These are phyloP conservation scores for Trichomalopsis sarcophagae DNA, from an alignment of 1,140 invertebrate genomes.

Conservation along the genomic window DNA sequence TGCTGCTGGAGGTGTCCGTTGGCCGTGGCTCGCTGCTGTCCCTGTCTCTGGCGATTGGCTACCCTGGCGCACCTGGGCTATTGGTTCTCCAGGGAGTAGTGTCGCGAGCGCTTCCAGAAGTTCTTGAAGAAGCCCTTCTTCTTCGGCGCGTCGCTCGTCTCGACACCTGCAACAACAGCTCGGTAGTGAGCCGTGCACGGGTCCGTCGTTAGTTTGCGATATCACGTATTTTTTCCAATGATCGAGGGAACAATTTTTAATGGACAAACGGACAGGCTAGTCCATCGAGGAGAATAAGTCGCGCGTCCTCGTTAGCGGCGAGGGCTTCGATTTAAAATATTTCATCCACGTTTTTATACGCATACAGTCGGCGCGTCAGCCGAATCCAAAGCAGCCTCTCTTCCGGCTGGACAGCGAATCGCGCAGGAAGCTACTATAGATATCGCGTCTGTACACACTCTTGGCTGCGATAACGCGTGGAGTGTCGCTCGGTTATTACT, in stretches of 20 bases:
- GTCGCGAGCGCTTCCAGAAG: constrained; percentile 88
- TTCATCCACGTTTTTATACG: constrained; percentile 64
- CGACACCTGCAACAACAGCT: constrained; percentile 78
- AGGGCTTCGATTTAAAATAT: constrained; percentile 52
- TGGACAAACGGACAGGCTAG: background rate
- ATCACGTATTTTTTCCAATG: background rate
- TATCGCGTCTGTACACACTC: background rate
- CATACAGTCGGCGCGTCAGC: constrained; percentile 51
- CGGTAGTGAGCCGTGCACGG: background rate
- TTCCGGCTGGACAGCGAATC: constrained; percentile 56
- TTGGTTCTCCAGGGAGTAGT: constrained; percentile 88
- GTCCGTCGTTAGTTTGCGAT: constrained; percentile 10
- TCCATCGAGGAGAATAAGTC: constrained; percentile 13
- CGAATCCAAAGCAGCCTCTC: constrained; percentile 60
- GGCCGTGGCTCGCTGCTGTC: constrained; percentile 58
- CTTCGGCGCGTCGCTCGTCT: constrained; percentile 80
- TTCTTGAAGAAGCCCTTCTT: constrained; percentile 89
- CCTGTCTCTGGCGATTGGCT: constrained; percentile 68
- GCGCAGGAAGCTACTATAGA: constrained; percentile 33
- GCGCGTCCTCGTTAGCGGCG: background rate
- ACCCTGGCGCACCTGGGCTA: constrained; percentile 75
- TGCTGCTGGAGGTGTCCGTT: constrained; percentile 56
- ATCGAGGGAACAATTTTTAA: background rate
- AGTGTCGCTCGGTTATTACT: background rate
- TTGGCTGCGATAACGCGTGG: constrained; percentile 9